These are phyloP conservation scores for Orientallactaga bullata DNA, from an alignment of 2,113 vertebrate genomes.

Conservation along the genomic window DNA sequence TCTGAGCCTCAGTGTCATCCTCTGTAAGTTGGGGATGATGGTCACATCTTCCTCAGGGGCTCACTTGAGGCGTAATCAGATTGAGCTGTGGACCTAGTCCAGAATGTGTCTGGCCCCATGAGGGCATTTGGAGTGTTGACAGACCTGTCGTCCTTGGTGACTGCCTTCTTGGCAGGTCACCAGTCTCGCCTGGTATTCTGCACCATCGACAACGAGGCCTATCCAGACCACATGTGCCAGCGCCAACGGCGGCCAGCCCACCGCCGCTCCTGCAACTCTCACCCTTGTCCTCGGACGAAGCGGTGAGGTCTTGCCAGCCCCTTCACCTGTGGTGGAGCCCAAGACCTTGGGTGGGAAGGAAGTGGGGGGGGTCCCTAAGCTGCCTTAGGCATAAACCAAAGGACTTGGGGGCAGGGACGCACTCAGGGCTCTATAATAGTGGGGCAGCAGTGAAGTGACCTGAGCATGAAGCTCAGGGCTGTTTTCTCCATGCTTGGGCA, in stretches of 20 bases:
- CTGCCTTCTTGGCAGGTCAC: slow-evolving; percentile 87
- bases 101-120: background rate
- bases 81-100: accelerated
- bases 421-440: background rate
- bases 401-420: too few relatives aligned
- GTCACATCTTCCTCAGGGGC: background rate
- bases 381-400: background rate
- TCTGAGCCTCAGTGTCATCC: background rate
- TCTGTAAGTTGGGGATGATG: background rate
- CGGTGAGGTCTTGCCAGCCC: slow-evolving; percentile 85
- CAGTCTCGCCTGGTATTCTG: slow-evolving; percentile 95
- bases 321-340: background rate
- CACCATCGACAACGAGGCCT: slow-evolving; percentile 93
- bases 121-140: accelerated
- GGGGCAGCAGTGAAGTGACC: too few relatives aligned
- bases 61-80: background rate
- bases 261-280: slow-evolving; percentile 92
- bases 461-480: background rate
- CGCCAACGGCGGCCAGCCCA: slow-evolving; percentile 88
- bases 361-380: background rate
- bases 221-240: slow-evolving; percentile 93
- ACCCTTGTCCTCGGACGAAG: slow-evolving; percentile 92
- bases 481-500: accelerated
- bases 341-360: background rate
- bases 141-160: accelerated